Conservation (phyloP, 2,888 invertebrate genomes). For the Lochmaea capreae region DNA sequence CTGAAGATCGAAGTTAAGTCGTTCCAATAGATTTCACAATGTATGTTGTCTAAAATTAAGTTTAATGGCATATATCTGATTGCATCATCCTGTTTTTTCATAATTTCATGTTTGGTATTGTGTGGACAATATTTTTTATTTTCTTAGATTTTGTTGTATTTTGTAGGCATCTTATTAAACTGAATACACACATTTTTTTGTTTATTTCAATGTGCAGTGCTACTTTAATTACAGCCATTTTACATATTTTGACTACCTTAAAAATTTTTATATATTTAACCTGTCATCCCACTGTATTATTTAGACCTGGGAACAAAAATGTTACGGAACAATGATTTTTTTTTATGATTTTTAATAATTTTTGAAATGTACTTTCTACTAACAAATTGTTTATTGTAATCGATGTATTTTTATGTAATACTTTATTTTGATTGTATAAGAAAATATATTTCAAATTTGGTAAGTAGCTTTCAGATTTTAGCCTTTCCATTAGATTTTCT, state of each 20-base stretch:
- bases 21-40: constrained; percentile 27
- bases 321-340: not conserved
- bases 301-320: not conserved
- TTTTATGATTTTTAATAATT: not conserved
- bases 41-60: constrained; percentile 34
- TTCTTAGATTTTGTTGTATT: constrained; percentile 27
- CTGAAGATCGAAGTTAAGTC: constrained; percentile 37
- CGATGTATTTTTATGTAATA: constrained; percentile 3
- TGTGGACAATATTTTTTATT: constrained; percentile 31
- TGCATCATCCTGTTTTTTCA: constrained; percentile 22
- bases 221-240: not conserved
- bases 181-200: constrained; percentile 8
- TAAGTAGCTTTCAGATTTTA: constrained; percentile 10
- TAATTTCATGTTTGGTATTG: constrained; percentile 27
- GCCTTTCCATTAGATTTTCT: constrained; percentile 9
- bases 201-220: constrained; percentile 17
- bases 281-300: not conserved
- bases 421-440: constrained; percentile 6
- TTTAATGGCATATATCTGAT: constrained; percentile 33
- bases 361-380: constrained; percentile 9
- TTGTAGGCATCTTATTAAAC: constrained; percentile 25
- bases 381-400: constrained; percentile 2
- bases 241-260: constrained; percentile 2
- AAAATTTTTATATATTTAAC: constrained; percentile 3
- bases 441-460: constrained; percentile 11